These are phyloP conservation scores for Argyrosomus japonicus DNA, from an alignment of 2,113 vertebrate species.

Conservation along the genomic window DNA sequence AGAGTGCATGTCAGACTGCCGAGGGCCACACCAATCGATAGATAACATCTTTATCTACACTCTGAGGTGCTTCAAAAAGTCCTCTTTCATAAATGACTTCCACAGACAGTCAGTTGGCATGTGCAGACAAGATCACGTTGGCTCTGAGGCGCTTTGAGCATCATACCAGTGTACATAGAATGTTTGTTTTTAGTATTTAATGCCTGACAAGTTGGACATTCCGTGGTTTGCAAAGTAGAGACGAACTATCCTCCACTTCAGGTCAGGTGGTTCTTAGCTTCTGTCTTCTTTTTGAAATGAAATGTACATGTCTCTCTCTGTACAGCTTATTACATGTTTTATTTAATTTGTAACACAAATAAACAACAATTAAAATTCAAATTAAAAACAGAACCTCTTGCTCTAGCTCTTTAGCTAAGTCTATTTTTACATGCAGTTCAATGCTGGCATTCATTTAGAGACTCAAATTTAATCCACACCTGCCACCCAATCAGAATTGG, in stretches of 20 bases:
- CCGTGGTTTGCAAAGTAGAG: too few relatives aligned
- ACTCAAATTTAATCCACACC: background rate
- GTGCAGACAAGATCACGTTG: background rate
- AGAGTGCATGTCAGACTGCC: slow-evolving; percentile 31
- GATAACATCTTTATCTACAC: slow-evolving; percentile 41
- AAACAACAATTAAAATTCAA: background rate
- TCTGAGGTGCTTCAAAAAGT: slow-evolving; percentile 41
- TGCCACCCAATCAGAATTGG: background rate
- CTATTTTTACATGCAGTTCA: too few relatives aligned
- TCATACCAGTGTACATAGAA: background rate
- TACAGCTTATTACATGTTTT: background rate
- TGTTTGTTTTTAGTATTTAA: background rate
- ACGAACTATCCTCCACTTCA: background rate
- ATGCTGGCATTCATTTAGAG: too few relatives aligned
- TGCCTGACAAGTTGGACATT: background rate
- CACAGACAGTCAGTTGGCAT: background rate
- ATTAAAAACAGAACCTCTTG: background rate
- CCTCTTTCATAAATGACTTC: slow-evolving; percentile 31
- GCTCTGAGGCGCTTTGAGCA: background rate
- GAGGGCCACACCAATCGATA: slow-evolving; percentile 40
- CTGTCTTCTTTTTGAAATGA: background rate
- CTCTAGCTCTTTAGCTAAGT: background rate
- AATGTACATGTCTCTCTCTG: background rate
- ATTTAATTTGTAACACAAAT: background rate
- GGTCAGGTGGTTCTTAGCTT: background rate